A percentile compares a stretch with the other conserved stretches of the same genome.
Evolutionary conservation across 2,888 invertebrate species (phyloP).

Genomic region (Fragum fragum): DNA sequence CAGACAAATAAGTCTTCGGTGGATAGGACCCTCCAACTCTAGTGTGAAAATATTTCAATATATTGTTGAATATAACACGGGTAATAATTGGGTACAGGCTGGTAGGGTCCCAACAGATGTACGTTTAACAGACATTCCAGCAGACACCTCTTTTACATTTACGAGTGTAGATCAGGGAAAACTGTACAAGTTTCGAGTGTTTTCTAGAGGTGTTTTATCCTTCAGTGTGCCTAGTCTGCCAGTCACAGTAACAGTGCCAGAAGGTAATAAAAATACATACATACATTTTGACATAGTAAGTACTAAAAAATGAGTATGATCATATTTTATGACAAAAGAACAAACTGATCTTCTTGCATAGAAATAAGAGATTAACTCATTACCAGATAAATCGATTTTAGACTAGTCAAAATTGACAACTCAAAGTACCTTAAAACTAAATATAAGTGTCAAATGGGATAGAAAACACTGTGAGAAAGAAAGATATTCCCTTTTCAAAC

Average conservation of each 20-base stretch:
- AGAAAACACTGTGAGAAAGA: no score
- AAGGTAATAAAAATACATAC: conserved; percentile 51
- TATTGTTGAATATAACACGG: conserved; percentile 77
- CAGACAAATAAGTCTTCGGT: conserved; percentile 94
- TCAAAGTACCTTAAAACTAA: no score
- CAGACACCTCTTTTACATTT: conserved; percentile 53
- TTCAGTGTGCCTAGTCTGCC: conserved; percentile 75
- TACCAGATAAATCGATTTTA: no score
- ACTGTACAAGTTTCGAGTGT: conserved; percentile 76
- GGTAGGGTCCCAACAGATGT: conserved; percentile 51
- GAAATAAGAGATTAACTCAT: no score
- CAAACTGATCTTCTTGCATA: no score
- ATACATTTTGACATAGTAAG: no score
- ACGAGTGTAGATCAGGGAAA: conserved; percentile 37
- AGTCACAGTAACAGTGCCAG: conserved; percentile 71
- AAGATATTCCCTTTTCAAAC: no score
- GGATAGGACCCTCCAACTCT: conserved; percentile 80
- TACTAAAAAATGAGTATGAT: no score
- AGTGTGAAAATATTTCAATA: conserved; percentile 81
- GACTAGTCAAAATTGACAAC: no score
- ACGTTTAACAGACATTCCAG: conserved; percentile 4
- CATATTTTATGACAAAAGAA: no score
- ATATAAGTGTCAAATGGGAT: no score
- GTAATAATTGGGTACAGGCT: conserved; percentile 54
- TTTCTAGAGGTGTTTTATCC: conserved; percentile 76